A percentile compares a stretch with the other conserved stretches of the same genome.
phyloP scores from a whole-genome alignment of 2,113 vertebrate genomes.

The Marcusenius ussheri region DNA sequence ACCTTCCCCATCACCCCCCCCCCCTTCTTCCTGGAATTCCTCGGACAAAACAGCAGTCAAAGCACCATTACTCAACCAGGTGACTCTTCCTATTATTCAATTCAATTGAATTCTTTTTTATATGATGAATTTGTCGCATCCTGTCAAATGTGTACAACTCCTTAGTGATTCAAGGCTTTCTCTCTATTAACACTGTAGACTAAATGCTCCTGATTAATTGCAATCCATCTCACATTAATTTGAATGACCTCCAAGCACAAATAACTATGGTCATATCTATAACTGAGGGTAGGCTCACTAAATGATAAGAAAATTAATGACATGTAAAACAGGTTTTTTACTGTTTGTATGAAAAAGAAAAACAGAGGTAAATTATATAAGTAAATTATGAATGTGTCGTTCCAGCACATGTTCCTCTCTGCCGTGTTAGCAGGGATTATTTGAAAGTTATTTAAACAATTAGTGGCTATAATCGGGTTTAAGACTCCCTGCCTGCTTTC shows the following conservation, averaged over 20 bases:
- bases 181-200: background rate
- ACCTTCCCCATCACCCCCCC: background rate
- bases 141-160: background rate
- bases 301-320: background rate
- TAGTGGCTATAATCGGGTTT: constrained; percentile 10
- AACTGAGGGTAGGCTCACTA: background rate
- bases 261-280: background rate
- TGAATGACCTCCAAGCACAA: background rate
- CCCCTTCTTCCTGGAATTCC: background rate
- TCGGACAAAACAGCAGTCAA: background rate
- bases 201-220: background rate
- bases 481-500: constrained; percentile 8
- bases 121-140: background rate
- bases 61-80: background rate
- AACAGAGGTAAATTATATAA: background rate
- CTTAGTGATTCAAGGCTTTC: background rate
- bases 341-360: background rate
- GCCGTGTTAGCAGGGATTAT: background rate
- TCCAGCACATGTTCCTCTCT: background rate
- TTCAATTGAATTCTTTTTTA: background rate
- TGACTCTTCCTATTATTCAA: background rate
- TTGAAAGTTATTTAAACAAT: constrained; percentile 17
- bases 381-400: background rate
- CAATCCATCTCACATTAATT: background rate
- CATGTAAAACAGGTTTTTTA: background rate